Percentiles rank a stretch among this genome's conserved stretches.
Conservation (phyloP, 2,113 vertebrate species). For the Anoplopoma fimbria region DNA sequence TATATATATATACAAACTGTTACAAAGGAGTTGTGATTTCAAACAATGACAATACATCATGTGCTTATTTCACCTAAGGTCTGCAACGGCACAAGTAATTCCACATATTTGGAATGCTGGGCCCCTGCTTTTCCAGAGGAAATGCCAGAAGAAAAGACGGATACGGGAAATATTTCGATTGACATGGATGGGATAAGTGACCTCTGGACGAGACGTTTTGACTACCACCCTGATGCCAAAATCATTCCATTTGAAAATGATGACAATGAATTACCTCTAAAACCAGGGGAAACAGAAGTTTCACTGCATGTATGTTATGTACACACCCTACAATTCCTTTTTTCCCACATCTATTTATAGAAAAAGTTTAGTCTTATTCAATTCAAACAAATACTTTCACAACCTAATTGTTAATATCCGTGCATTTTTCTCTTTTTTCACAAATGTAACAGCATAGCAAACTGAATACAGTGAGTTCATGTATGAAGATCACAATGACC, state of each 20-base stretch:
- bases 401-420: neutral
- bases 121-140: conserved; percentile 80
- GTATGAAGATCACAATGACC: conserved; percentile 89
- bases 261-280: conserved; percentile 75
- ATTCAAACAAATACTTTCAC: neutral
- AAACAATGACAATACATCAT: neutral
- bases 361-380: neutral
- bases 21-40: conserved; percentile 11
- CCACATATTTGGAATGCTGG: conserved; percentile 83
- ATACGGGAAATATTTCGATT: conserved; percentile 83
- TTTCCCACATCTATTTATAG: neutral
- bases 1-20: neutral
- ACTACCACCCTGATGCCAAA: conserved; percentile 82
- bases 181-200: conserved; percentile 81
- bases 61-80: conserved; percentile 63
- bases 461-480: conserved; percentile 82
- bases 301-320: conserved; percentile 86
- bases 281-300: conserved; percentile 84
- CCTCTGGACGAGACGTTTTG: conserved; percentile 77
- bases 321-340: neutral
- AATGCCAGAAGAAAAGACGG: conserved; percentile 68
- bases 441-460: conserved; percentile 85
- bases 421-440: conserved; percentile 1
- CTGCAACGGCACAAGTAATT: conserved; percentile 74
- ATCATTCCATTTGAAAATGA: conserved; percentile 80